phyloP scores from a whole-genome alignment of 2,888 invertebrate species.

The Anodontia alba region DNA sequence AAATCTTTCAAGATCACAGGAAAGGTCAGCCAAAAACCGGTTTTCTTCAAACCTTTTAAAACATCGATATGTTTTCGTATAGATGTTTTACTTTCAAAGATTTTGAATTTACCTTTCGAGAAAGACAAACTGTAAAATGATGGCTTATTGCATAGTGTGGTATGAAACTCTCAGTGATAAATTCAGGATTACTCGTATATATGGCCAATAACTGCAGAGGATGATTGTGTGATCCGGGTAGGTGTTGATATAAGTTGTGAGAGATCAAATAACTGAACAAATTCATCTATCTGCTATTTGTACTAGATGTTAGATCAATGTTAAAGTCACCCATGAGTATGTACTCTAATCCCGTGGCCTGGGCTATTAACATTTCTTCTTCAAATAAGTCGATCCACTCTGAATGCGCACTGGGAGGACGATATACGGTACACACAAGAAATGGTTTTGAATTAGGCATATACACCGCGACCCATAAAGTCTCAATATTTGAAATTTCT shows the following conservation, averaged over 20 bases:
- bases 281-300: constrained; percentile 1
- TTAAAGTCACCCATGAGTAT: constrained; percentile 12
- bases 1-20: too few species aligned
- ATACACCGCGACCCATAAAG: neutral
- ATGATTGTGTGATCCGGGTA: too few species aligned
- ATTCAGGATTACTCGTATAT: constrained; percentile 7
- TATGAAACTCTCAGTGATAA: neutral
- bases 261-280: neutral
- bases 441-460: neutral
- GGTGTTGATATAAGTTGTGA: neutral
- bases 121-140: neutral
- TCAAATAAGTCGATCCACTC: neutral
- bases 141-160: neutral
- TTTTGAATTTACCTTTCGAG: neutral
- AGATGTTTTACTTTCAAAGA: too few species aligned
- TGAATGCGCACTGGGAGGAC: neutral
- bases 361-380: neutral
- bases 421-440: neutral
- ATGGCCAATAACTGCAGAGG: too few species aligned
- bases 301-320: neutral
- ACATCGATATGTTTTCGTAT: too few species aligned
- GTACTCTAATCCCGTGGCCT: neutral
- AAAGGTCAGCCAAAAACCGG: too few species aligned
- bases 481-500: neutral
- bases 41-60: too few species aligned